Evolutionary conservation across 2,113 vertebrate genomes (phyloP), one percentile per base, ranked within the genome.

Genomic region (Eonycteris spelaea): DNA sequence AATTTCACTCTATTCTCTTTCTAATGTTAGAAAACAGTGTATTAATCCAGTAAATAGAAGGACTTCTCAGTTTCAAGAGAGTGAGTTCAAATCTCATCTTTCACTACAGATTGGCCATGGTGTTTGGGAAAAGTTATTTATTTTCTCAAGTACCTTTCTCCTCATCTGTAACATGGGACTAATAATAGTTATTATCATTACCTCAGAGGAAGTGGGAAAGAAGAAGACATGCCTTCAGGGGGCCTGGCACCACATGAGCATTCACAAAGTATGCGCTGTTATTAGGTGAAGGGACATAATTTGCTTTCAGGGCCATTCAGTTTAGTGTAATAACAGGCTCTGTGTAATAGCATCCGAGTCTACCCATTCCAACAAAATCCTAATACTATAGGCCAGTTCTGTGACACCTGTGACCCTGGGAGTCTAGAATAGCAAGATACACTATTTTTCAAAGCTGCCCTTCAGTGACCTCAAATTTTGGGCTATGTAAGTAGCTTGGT

Each of bases 81-180:
- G 7, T 68, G 40, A 18, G 19, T 89, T 91, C 73, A 92, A 61
- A 86, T 96, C 51, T 35, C 33, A 33, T 74, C n/a, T 53, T 71
- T 80, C 55, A 65, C 57, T 51, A 35, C 68, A 91, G 84, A 75
- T 65, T 33, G 9, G 14, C 21, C 51, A 30, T 61, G 40, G 55
- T 51, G 43, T 73, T 86, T 96, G 82, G 57, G 38, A 68, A 40
- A 70, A 95, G 82, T 61, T 94, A 63, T 28, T 92, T 92, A 33
- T 59, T 86, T 85, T 94, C 57, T 94, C 45, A 84, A 96, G 86
- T 85, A 35, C 74, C 90, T n/a, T 70, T 92, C 80, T 87, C 15
- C 51, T 94, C 53, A 45, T 70, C 53, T 82, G n/a, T 57, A 68
- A 67, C 48, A 43, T 18, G 21, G 43, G n/a, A 88, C 70, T 77